These are phyloP conservation scores for Strigamia crassipes DNA, from an alignment of 2,888 invertebrate species.

Conservation along the genomic window DNA sequence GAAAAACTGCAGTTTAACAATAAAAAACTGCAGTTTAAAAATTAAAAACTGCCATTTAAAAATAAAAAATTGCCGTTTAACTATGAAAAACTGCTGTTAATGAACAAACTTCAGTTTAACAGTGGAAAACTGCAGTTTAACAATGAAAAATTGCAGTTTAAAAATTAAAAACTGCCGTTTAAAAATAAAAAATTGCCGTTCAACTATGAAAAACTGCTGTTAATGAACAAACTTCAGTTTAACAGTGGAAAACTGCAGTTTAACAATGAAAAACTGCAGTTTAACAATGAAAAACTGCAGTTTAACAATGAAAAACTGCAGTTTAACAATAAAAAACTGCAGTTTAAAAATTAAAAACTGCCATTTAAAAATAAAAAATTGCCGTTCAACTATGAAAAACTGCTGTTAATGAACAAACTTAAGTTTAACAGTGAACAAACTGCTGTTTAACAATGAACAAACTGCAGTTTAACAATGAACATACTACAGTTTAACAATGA, in stretches of 20 bases:
- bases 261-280: too few relatives aligned
- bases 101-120: not conserved
- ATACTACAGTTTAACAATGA: too few relatives aligned
- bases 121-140: not conserved
- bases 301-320: not conserved
- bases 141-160: not conserved
- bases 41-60: not conserved
- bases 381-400: not conserved
- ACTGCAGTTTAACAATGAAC: too few relatives aligned
- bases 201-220: too few relatives aligned
- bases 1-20: not conserved
- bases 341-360: not conserved
- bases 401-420: too few relatives aligned
- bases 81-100: too few relatives aligned
- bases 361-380: too few relatives aligned
- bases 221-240: not conserved
- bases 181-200: not conserved
- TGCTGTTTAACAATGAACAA: too few relatives aligned
- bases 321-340: not conserved
- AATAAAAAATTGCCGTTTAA: not conserved
- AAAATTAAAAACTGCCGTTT: not conserved
- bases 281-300: too few relatives aligned
- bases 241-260: not conserved
- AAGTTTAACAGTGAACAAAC: too few relatives aligned
- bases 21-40: too few relatives aligned